Base-by-base conservation (phyloP, 1,140 invertebrate species). In the Oreohelix idahoensis region DNA sequence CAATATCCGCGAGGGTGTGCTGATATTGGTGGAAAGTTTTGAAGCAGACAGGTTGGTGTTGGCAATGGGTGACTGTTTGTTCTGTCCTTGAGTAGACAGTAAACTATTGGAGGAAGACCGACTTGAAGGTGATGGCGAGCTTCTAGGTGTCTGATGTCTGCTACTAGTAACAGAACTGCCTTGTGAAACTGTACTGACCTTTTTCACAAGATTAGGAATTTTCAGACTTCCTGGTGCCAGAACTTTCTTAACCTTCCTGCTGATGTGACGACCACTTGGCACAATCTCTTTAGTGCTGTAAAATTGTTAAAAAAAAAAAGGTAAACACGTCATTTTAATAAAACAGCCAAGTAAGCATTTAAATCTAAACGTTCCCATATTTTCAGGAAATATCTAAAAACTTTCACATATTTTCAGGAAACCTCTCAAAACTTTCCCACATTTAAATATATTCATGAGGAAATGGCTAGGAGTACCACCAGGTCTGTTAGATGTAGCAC, bases 261-360 rank as follows among this genome's bases (percentile, higher is more conserved):
- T 96, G 88, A 97, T 96, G 93, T 96, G 96, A 86, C 95, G 95
- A 90, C 96, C 96, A 92, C 96, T 96, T 84, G 96, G 94, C 94
- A 98, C 97, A 88, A 98, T 97, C 89, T 97, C 96, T 90, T 96
- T 95, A 88, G 97, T 96, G 93, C 96, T 97, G 93, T 86, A 35
- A 84, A 83, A n/a, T n/a, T n/a, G n/a, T n/a, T n/a, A n/a, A n/a
- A n/a, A n/a, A n/a, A n/a, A n/a, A n/a, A n/a, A n/a, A n/a, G n/a
- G n/a, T n/a, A n/a, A n/a, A n/a, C n/a, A n/a, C n/a, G n/a, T n/a
- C n/a, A n/a, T n/a, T n/a, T n/a, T n/a, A n/a, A n/a, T n/a, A n/a
- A n/a, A n/a, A n/a, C n/a, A n/a, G n/a, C n/a, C n/a, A n/a, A n/a
- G n/a, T n/a, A n/a, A n/a, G n/a, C n/a, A n/a, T n/a, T n/a, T n/a